Base-by-base conservation (phyloP, 2,113 vertebrate species). In the Motacilla alba region DNA sequence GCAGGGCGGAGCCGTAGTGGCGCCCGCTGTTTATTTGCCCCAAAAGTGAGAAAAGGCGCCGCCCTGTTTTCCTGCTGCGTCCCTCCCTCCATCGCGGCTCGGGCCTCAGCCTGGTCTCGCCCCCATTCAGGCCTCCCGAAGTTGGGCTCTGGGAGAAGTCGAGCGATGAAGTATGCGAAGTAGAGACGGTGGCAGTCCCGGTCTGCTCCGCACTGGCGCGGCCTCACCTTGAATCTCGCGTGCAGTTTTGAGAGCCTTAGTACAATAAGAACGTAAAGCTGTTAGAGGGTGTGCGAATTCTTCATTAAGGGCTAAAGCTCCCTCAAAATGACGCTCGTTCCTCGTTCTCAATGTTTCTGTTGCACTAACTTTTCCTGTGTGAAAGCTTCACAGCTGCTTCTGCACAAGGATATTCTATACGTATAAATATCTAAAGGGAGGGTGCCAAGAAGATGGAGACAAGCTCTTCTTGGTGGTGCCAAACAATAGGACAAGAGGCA, bases 21-120 rank as follows among this genome's bases (percentile, higher is more conserved):
- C 1, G 18, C 39, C 2, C 21, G 0, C 3, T 4, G 11, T 9
- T 28, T 15, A 0, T 19, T 15, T 35, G n/a, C 5, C 27, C 52
- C 39, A 0, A 44, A 30, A 27, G 63, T 2, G 23, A 15, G 5
- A 19, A 39, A 9, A 24, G 13, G 3, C 1, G 12, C 2, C 1
- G 2, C 6, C 3, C 0, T 1, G 1, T 6, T 21, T 24, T 11
- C 2, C 2, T 2, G 11, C 11, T 12, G 30, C 15, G 0, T 30
- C 6, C 1, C 0, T 39, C 2, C 2, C 0, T 35, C 3, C 3
- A 0, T 13, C 2, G 4, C 4, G 3, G 33, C 3, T 2, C 10
- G 4, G 22, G 15, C 17, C 24, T 35, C 24, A 20, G 16, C 13
- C 12, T 0, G 19, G 31, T 10, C 16, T 13, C 2, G 1, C 15